phyloP scores from a whole-genome alignment of 2,797 vertebrate species.

The Pseudomugil gertrudae region DNA sequence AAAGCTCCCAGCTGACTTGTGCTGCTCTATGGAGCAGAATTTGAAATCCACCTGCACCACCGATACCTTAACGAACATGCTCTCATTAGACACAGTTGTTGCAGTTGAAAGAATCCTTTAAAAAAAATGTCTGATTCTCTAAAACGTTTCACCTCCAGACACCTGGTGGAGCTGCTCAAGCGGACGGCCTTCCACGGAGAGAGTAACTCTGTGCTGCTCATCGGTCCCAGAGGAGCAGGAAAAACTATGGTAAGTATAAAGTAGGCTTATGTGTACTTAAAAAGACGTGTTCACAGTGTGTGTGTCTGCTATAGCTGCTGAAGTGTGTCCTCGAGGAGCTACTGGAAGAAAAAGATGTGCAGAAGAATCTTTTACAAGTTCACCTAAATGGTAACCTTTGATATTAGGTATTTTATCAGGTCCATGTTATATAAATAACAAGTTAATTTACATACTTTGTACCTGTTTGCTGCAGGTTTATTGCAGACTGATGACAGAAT shows the following conservation, averaged over 20 bases:
- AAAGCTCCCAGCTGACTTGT: slow-evolving; percentile 30
- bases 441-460: no score
- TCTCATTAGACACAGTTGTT: neutral
- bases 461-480: slow-evolving; percentile 80
- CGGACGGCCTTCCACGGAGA: slow-evolving; percentile 91
- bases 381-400: slow-evolving; percentile 86
- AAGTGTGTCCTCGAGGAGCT: slow-evolving; percentile 88
- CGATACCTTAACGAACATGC: neutral
- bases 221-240: slow-evolving; percentile 92
- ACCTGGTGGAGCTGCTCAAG: slow-evolving; percentile 91
- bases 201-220: slow-evolving; percentile 93
- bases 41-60: slow-evolving; percentile 11
- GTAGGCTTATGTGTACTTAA: neutral
- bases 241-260: slow-evolving; percentile 87
- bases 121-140: neutral
- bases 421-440: no score
- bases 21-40: slow-evolving; percentile 2
- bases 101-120: no score
- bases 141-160: slow-evolving; percentile 73
- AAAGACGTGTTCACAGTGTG: no score
- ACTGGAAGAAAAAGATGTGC: slow-evolving; percentile 78
- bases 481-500: slow-evolving; percentile 93
- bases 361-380: slow-evolving; percentile 89
- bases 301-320: slow-evolving; percentile 80
- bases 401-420: neutral